These are phyloP conservation scores for Scytalopus superciliaris DNA, from an alignment of 2,113 vertebrate species.

Conservation along the genomic window DNA sequence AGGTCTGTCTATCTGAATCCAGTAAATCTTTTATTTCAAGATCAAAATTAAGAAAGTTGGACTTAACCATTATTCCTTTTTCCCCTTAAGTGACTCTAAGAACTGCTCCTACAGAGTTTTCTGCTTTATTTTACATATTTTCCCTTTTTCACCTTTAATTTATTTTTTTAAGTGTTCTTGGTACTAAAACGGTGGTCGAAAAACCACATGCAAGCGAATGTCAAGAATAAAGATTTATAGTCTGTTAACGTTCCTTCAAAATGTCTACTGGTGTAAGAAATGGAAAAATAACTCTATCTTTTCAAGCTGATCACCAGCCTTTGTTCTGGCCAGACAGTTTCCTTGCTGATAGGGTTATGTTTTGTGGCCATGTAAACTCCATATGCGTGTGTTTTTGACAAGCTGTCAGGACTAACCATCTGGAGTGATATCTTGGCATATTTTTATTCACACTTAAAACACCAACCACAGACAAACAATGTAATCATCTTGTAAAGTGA, in stretches of 20 bases:
- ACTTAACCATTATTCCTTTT: not conserved
- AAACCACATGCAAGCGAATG: not conserved
- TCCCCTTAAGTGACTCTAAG: not conserved
- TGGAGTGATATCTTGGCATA: constrained; percentile 2
- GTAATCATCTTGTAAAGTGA: constrained; percentile 44
- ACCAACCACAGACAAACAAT: constrained; percentile 23
- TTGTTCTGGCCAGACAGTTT: not conserved
- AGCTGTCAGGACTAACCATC: constrained; percentile 44
- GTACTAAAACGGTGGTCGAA: not conserved
- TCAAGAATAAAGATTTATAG: not conserved
- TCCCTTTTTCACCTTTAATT: not conserved
- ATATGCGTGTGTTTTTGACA: constrained; percentile 7
- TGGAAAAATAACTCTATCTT: not conserved
- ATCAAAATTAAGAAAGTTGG: not conserved
- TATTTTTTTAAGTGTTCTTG: not conserved
- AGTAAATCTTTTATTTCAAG: not conserved
- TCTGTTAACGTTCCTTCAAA: not conserved
- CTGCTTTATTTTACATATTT: not conserved
- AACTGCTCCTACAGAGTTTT: not conserved
- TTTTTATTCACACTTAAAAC: constrained; percentile 32
- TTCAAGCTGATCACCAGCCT: not conserved
- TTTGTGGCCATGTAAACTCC: constrained; percentile 25
- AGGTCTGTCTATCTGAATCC: not conserved
- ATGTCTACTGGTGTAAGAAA: not conserved
- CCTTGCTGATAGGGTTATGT: constrained; percentile 14